Evolutionary conservation across 2,113 vertebrate genomes (phyloP).

Genomic region (Arenaria interpres): DNA sequence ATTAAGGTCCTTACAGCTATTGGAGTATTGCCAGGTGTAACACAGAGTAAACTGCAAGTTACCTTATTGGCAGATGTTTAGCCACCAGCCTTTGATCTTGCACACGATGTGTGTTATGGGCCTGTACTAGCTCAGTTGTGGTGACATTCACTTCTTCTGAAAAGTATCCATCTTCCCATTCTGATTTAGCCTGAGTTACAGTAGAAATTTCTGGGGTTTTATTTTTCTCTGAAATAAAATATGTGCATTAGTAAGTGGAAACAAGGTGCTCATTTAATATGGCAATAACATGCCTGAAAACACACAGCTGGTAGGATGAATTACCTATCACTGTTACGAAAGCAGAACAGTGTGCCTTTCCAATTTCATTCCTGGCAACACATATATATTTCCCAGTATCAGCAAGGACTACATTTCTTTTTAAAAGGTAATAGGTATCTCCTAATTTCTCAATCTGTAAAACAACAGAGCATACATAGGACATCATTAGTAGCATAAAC

Average conservation of each 20-base stretch:
- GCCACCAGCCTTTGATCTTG: neutral
- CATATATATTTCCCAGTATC: conserved; percentile 57
- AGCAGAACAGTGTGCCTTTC: conserved; percentile 52
- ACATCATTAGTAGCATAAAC: neutral
- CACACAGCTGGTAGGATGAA: neutral
- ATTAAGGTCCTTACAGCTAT: neutral
- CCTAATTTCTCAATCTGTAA: conserved; percentile 61
- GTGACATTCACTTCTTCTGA: neutral
- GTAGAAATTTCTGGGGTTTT: neutral
- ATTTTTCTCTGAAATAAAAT: conserved; percentile 55
- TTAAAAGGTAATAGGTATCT: conserved; percentile 62
- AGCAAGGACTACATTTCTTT: conserved; percentile 50
- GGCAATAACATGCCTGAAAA: neutral
- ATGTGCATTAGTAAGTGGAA: neutral
- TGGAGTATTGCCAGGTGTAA: neutral
- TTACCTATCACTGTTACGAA: conserved; percentile 62
- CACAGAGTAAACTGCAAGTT: neutral
- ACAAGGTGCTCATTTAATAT: neutral
- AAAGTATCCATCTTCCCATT: neutral
- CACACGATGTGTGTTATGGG: neutral
- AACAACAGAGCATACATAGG: neutral
- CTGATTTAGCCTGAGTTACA: neutral
- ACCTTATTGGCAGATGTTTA: neutral
- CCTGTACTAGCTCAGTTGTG: neutral
- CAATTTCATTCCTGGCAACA: conserved; percentile 56